Base-by-base conservation (phyloP, 2,797 vertebrate genomes). In the Ptychadena robeensis region DNA sequence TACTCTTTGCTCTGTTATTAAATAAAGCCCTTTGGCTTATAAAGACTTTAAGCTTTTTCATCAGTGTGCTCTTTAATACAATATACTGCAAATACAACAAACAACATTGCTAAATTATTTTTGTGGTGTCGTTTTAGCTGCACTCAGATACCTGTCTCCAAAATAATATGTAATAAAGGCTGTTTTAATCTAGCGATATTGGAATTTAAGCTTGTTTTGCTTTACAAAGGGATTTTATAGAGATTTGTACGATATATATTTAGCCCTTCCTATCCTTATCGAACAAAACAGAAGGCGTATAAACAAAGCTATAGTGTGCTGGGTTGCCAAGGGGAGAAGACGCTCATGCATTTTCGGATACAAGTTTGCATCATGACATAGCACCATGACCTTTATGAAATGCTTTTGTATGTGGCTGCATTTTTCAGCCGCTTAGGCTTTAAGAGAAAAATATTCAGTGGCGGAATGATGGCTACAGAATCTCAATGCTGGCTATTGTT, bases 401-500 rank as follows among this genome's bases (percentile, higher is more conserved):
- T 77, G 73, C 66, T 59, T 82, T 82, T 82, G 81, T 82, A 64
- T 44, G 65, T 71, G 28, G 28, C 48, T 44, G 66, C 57, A 65
- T 82, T 82, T 76, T 82, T 76, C 30, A 71, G 27, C 73, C 28
- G 65, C 81, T 70, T 40, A 68, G 71, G 44, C 71, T n/a, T n/a
- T 66, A 77, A 80, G 59, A 40, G 27, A 61, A 63, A 66, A 80
- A 81, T 6, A 34, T 18, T 37, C 11, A 7, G 35, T 34, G 28
- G 3, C 9, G 65, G 35, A 64, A 72, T 57, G 67, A 77, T 78
- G 73, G 74, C 73, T 30, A 34, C 28, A 35, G 81, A 70, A 77
- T 82, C 28, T 82, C 66, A 82, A 82, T 78, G 81, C 81, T 65
- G 81, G 35, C 67, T 72, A 78, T 82, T 82, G 73, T 82, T 82